These are phyloP conservation scores for Trichopria drosophilae DNA, from an alignment of 2,888 invertebrate genomes.

Conservation along the genomic window DNA sequence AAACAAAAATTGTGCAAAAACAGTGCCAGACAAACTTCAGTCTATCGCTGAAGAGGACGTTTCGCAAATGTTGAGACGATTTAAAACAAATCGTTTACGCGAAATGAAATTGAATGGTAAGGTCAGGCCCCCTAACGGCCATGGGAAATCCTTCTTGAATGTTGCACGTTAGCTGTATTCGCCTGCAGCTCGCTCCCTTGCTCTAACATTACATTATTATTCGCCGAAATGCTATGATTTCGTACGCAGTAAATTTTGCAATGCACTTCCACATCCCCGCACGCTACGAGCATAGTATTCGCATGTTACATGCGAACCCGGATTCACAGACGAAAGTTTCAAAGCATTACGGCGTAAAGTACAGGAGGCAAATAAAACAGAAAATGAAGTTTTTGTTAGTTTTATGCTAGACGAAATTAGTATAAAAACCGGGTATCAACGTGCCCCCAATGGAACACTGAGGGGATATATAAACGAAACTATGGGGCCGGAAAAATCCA, in stretches of 20 bases:
- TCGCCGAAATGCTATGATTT: slow-evolving; percentile 35
- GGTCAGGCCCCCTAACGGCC: no score
- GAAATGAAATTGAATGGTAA: no score
- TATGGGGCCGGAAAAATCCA: slow-evolving; percentile 29
- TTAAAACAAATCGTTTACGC: no score
- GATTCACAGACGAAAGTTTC: slow-evolving; percentile 31
- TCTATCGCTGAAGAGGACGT: no score
- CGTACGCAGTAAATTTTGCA: slow-evolving; percentile 32
- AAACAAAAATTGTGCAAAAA: no score
- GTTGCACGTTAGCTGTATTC: no score
- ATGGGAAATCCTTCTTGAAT: no score
- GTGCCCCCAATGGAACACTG: slow-evolving; percentile 19
- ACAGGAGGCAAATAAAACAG: slow-evolving; percentile 6
- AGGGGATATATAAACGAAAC: slow-evolving; percentile 34
- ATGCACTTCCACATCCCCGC: slow-evolving; percentile 29
- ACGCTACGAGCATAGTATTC: slow-evolving; percentile 31
- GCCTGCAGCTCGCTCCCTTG: slow-evolving; percentile 31
- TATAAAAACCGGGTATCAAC: no score
- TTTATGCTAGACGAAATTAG: slow-evolving; percentile 36
- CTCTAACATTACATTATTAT: slow-evolving; percentile 34
- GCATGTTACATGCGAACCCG: slow-evolving; percentile 28
- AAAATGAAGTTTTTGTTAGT: slow-evolving; percentile 23
- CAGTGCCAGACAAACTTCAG: no score
- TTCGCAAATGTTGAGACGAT: no score
- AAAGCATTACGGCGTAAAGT: slow-evolving; percentile 22